A percentile compares a stretch with the other conserved stretches of the same genome.
Conservation (phyloP, 1,140 invertebrate genomes). For the Mycetomoellerius zeteki region DNA sequence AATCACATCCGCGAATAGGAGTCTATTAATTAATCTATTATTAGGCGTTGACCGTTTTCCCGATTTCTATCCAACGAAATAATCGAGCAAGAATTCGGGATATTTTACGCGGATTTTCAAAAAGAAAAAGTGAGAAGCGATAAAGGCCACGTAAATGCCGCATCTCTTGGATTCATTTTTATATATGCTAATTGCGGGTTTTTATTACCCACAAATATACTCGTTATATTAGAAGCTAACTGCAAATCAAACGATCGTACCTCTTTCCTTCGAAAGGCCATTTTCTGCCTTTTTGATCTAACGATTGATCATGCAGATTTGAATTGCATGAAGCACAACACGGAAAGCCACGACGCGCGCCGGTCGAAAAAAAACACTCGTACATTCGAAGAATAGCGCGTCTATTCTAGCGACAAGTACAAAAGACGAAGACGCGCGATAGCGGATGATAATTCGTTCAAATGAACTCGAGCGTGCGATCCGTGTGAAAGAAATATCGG, state of each 20-base stretch:
- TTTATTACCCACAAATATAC: not conserved
- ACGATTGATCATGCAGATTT: not conserved
- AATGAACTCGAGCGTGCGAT: conserved; percentile 8
- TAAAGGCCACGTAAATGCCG: not conserved
- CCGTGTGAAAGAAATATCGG: not conserved
- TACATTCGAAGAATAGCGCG: not conserved
- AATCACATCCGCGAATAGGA: not conserved
- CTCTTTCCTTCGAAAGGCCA: not conserved
- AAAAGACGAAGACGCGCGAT: conserved; percentile 51
- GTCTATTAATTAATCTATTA: conserved; percentile 16
- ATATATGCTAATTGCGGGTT: not conserved
- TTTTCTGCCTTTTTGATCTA: not conserved
- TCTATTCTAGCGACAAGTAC: conserved; percentile 36
- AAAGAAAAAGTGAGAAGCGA: not conserved
- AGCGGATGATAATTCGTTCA: conserved; percentile 19
- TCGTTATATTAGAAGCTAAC: not conserved
- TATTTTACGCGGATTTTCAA: not conserved
- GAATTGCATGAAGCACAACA: not conserved
- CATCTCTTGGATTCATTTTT: conserved; percentile 22
- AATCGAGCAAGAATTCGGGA: not conserved
- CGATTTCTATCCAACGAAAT: not conserved
- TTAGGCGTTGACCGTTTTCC: not conserved
- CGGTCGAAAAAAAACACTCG: not conserved
- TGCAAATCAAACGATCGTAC: conserved; percentile 24
- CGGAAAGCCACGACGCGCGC: conserved; percentile 25